These are phyloP conservation scores for Amiota mariae DNA, from an alignment of 2,888 invertebrate species.

Conservation along the genomic window DNA sequence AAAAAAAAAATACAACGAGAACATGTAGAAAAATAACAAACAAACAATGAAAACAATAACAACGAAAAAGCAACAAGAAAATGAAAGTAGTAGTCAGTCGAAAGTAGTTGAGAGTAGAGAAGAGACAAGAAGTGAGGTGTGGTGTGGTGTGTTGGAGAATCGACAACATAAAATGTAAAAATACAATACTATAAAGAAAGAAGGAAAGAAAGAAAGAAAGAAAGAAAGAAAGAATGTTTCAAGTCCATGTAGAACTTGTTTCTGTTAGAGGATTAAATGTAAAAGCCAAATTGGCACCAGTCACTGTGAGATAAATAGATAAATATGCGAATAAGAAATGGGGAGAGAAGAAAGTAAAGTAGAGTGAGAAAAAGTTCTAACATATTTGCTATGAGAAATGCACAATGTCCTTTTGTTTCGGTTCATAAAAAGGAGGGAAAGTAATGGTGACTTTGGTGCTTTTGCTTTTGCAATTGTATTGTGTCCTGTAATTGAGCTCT, in stretches of 20 bases:
- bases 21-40: constrained; percentile 28
- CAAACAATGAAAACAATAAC: constrained; percentile 20
- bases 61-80: constrained; percentile 23
- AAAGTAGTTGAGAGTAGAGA: constrained; percentile 5
- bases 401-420: too few relatives aligned
- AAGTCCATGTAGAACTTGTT: constrained; percentile 31
- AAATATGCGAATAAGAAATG: neutral
- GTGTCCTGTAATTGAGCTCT: constrained; percentile 49
- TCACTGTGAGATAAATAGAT: neutral
- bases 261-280: constrained; percentile 40
- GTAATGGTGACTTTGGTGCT: too few relatives aligned
- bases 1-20: too few relatives aligned
- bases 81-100: neutral
- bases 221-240: constrained; percentile 30
- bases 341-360: neutral
- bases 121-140: neutral
- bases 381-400: too few relatives aligned
- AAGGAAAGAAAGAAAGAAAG: constrained; percentile 30
- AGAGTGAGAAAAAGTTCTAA: neutral
- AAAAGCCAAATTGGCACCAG: constrained; percentile 41
- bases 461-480: neutral
- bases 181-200: constrained; percentile 5
- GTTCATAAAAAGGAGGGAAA: too few relatives aligned
- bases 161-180: constrained; percentile 27
- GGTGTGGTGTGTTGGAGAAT: constrained; percentile 21